These are phyloP conservation scores for Struthidea cinerea DNA, from an alignment of 2,113 vertebrate genomes.

Conservation along the genomic window DNA sequence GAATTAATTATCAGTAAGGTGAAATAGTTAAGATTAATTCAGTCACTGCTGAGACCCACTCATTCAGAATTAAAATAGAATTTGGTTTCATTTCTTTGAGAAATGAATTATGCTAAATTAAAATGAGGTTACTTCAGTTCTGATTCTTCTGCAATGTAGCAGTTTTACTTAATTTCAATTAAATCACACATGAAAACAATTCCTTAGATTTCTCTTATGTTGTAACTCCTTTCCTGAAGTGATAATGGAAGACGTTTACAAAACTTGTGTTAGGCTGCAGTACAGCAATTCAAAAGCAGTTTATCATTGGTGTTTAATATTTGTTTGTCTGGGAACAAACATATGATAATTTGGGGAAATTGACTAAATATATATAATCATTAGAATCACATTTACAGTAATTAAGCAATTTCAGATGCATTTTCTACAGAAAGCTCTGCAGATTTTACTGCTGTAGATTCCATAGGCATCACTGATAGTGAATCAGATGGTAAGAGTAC, in stretches of 20 bases:
- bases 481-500: background rate
- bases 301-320: background rate
- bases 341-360: background rate
- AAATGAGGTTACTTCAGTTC: background rate
- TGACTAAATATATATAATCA: background rate
- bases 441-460: background rate
- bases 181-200: background rate
- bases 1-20: constrained; percentile 15
- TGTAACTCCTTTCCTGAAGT: background rate
- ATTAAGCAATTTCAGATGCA: background rate
- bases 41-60: background rate
- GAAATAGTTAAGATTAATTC: background rate
- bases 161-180: background rate
- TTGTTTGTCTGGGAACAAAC: background rate
- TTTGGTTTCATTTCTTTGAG: background rate
- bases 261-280: background rate
- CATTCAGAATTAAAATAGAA: background rate
- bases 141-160: background rate
- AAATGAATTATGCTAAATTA: background rate
- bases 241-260: background rate
- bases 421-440: background rate
- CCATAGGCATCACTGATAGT: background rate
- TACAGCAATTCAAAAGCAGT: background rate
- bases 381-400: background rate
- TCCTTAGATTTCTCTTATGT: background rate